These are phyloP conservation scores for Mohoua ochrocephala DNA, from an alignment of 2,113 vertebrate species.

Conservation along the genomic window DNA sequence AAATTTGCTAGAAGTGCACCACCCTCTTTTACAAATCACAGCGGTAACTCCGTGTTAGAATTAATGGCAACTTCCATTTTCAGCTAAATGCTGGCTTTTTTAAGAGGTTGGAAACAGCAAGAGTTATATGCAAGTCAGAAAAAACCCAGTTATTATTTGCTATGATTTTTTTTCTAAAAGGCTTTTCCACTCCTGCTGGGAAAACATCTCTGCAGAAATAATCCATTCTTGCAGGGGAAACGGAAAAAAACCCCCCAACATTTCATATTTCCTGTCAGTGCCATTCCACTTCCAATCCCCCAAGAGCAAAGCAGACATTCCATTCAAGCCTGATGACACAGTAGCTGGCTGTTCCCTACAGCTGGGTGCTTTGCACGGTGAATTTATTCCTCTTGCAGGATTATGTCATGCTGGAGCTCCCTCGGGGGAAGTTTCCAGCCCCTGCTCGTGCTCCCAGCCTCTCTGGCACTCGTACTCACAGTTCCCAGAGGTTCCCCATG, in stretches of 20 bases:
- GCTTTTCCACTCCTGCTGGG: not conserved
- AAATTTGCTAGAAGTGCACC: not conserved
- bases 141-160: not conserved
- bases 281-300: not conserved
- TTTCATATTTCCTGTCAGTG: not conserved
- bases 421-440: not conserved
- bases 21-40: not conserved
- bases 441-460: not conserved
- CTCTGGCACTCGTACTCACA: not conserved
- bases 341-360: not conserved
- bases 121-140: not conserved
- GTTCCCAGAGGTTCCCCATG: not conserved
- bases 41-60: not conserved
- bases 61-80: not conserved
- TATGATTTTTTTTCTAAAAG: not conserved
- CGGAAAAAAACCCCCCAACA: not conserved
- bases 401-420: not conserved
- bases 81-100: not conserved
- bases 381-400: not conserved
- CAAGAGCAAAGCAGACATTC: not conserved
- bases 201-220: constrained; percentile 13
- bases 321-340: not conserved
- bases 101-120: not conserved
- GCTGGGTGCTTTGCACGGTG: not conserved
- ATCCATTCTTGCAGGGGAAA: not conserved